A percentile compares a stretch with the other conserved stretches of the same genome.
Evolutionary conservation across 2,797 vertebrate genomes (phyloP).

Genomic region (Gouania willdenowi): DNA sequence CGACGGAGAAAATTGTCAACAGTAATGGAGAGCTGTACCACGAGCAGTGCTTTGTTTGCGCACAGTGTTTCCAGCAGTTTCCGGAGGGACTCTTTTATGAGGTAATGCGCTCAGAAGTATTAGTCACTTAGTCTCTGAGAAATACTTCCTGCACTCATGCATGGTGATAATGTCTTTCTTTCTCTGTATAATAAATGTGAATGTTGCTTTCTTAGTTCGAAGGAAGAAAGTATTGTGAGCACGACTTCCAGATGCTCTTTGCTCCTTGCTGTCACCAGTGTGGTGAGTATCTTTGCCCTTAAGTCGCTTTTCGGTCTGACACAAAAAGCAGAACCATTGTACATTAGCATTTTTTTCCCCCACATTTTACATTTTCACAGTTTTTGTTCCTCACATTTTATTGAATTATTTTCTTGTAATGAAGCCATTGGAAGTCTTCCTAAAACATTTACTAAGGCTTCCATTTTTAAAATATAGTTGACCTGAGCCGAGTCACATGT

Average conservation of each 20-base stretch:
- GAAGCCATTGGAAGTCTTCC: too few relatives aligned
- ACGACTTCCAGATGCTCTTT: slow-evolving; percentile 99
- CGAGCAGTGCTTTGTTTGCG: slow-evolving; percentile 94
- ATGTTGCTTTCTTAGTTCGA: slow-evolving; percentile 79
- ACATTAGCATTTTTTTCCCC: too few relatives aligned
- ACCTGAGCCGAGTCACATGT: too few relatives aligned
- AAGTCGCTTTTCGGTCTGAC: too few relatives aligned
- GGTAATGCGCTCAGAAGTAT: slow-evolving; percentile 64
- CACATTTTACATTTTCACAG: too few relatives aligned
- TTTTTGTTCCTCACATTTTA: too few relatives aligned
- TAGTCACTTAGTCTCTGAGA: neutral
- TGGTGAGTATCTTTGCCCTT: slow-evolving; percentile 76
- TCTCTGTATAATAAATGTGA: neutral
- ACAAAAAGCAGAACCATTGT: too few relatives aligned
- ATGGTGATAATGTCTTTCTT: neutral
- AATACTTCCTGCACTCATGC: too few relatives aligned
- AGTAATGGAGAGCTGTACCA: slow-evolving; percentile 97
- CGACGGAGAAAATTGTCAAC: slow-evolving; percentile 93
- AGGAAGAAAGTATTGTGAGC: slow-evolving; percentile 98
- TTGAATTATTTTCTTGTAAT: too few relatives aligned
- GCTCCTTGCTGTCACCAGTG: slow-evolving; percentile 98
- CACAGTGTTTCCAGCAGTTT: slow-evolving; percentile 98
- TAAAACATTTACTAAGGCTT: too few relatives aligned
- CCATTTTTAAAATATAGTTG: too few relatives aligned
- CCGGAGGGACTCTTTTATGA: slow-evolving; percentile 96